Percentiles rank a stretch among this genome's conserved stretches.
Conservation (phyloP, 2,797 vertebrate genomes). For the Acestrorhynchus altus region DNA sequence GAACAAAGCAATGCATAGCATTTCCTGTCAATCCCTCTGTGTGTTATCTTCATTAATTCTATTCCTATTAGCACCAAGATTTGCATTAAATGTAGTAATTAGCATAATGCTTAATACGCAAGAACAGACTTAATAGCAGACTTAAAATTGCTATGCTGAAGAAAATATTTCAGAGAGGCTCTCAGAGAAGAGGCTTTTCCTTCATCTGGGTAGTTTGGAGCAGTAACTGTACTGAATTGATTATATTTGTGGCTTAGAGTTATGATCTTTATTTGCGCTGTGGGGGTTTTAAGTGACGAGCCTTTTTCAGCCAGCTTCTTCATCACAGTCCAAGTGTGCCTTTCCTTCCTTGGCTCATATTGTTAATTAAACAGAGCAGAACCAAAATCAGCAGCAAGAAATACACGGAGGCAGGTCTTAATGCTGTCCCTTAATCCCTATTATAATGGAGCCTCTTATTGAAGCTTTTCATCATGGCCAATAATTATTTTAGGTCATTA, state of each 20-base stretch:
- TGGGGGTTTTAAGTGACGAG: slow-evolving; percentile 21
- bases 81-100: neutral
- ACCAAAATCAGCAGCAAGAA: slow-evolving; percentile 19
- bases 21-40: neutral
- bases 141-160: neutral
- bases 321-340: slow-evolving; percentile 22
- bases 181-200: neutral
- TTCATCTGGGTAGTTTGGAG: neutral
- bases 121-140: neutral
- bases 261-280: slow-evolving; percentile 6
- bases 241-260: slow-evolving; percentile 36
- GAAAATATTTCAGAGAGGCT: neutral
- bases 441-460: slow-evolving; percentile 40
- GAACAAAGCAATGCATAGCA: neutral
- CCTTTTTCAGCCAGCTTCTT: slow-evolving; percentile 22
- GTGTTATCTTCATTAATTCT: neutral
- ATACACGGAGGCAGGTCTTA: slow-evolving; percentile 27
- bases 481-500: slow-evolving; percentile 31
- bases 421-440: slow-evolving; percentile 44
- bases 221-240: slow-evolving; percentile 14
- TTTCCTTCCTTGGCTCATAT: slow-evolving; percentile 12
- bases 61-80: neutral
- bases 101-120: neutral
- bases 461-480: slow-evolving; percentile 20
- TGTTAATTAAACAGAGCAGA: slow-evolving; percentile 27